These are phyloP conservation scores for Ernsta delagoae DNA, from an alignment of 2,888 invertebrate species.

Conservation along the genomic window DNA sequence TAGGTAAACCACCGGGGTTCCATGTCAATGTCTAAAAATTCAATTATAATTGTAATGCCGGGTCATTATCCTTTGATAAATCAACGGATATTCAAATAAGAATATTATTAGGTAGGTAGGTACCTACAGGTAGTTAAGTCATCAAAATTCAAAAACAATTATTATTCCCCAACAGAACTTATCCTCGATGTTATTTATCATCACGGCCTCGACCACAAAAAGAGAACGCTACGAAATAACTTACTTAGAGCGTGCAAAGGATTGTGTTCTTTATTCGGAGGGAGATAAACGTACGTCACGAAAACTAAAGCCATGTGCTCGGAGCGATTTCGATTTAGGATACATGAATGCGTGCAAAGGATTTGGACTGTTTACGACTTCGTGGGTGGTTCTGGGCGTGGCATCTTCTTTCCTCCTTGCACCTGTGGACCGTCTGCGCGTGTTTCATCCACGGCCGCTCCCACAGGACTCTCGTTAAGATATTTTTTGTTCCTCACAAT, in stretches of 20 bases:
- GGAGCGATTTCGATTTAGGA: slow-evolving; percentile 83
- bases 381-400: slow-evolving; percentile 85
- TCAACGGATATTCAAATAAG: slow-evolving; percentile 55
- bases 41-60: too few species aligned
- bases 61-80: slow-evolving; percentile 25
- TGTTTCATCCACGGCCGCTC: slow-evolving; percentile 74
- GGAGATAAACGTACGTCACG: slow-evolving; percentile 56
- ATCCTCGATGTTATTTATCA: slow-evolving; percentile 82
- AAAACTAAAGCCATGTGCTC: slow-evolving; percentile 60
- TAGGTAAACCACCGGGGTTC: not conserved
- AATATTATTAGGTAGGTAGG: slow-evolving; percentile 67
- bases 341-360: slow-evolving; percentile 84
- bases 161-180: slow-evolving; percentile 78
- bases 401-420: slow-evolving; percentile 62
- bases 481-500: slow-evolving; percentile 79
- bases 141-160: slow-evolving; percentile 75
- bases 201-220: slow-evolving; percentile 82
- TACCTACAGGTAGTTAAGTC: slow-evolving; percentile 84
- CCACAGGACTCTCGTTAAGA: slow-evolving; percentile 83
- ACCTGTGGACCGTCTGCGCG: slow-evolving; percentile 49
- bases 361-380: slow-evolving; percentile 84
- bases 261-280: slow-evolving; percentile 59
- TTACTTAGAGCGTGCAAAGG: slow-evolving; percentile 67
- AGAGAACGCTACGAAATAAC: slow-evolving; percentile 76
- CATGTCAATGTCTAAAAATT: not conserved